These are phyloP conservation scores for Saguinus midas DNA, from an alignment of 2,113 vertebrate genomes.

Conservation along the genomic window DNA sequence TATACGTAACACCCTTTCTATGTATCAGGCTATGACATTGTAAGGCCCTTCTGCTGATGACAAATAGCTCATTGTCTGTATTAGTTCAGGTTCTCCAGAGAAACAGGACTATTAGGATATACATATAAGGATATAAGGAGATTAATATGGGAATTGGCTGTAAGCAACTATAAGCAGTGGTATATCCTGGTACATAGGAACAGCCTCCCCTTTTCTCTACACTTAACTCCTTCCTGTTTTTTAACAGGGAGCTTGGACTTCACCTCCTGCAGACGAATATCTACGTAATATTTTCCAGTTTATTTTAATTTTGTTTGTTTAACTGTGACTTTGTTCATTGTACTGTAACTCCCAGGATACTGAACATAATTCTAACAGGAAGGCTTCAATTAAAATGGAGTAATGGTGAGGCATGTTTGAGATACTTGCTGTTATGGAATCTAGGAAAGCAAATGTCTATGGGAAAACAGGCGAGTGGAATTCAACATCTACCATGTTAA, in stretches of 20 bases:
- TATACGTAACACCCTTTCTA: not conserved
- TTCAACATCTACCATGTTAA: not conserved
- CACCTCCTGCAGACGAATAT: not conserved
- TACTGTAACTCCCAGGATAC: not conserved
- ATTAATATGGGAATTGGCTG: not conserved
- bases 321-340: not conserved
- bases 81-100: not conserved
- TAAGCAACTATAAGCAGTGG: too few relatives aligned
- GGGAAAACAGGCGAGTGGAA: not conserved
- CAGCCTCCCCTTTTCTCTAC: not conserved
- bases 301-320: not conserved
- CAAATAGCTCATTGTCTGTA: not conserved
- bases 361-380: not conserved
- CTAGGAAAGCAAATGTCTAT: constrained; percentile 26
- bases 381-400: not conserved
- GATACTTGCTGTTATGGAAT: constrained; percentile 14
- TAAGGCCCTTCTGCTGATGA: not conserved
- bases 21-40: too few relatives aligned
- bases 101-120: not conserved
- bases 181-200: too few relatives aligned
- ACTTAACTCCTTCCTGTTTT: not conserved
- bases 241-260: not conserved
- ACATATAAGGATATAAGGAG: not conserved
- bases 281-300: not conserved
- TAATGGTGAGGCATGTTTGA: not conserved